Evolutionary conservation across 2,797 vertebrate species (phyloP).

Genomic region (Crax fasciolata): DNA sequence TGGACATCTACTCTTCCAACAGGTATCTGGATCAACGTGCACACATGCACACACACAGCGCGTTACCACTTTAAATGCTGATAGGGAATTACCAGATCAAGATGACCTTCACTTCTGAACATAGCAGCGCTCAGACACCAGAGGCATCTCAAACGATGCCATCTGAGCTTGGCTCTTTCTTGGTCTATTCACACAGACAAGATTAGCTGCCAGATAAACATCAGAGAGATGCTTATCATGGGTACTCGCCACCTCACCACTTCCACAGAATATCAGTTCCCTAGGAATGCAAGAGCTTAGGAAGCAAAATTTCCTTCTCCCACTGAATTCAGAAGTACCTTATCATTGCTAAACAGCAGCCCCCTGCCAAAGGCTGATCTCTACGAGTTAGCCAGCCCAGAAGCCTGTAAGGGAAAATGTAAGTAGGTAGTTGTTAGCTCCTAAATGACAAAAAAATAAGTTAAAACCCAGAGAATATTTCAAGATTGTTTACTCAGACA

Average conservation of each 20-base stretch:
- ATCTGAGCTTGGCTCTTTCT: not conserved
- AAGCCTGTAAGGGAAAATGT: not conserved
- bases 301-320: not conserved
- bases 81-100: not conserved
- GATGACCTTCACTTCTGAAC: not conserved
- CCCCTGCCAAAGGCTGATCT: not conserved
- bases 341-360: not conserved
- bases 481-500: not conserved
- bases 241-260: not conserved
- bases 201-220: slow-evolving; percentile 17
- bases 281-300: not conserved
- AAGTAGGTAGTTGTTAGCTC: not conserved
- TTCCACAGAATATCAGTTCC: not conserved
- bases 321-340: not conserved
- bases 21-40: not conserved
- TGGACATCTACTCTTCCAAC: rapidly evolving
- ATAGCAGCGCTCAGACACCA: rapidly evolving
- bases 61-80: not conserved
- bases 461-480: not conserved
- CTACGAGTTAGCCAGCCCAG: slow-evolving; percentile 1
- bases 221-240: not conserved
- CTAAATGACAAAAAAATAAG: not conserved
- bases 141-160: not conserved
- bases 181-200: not conserved
- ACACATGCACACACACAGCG: not conserved